phyloP scores from a whole-genome alignment of 2,113 vertebrate genomes.

The Capra hircus region DNA sequence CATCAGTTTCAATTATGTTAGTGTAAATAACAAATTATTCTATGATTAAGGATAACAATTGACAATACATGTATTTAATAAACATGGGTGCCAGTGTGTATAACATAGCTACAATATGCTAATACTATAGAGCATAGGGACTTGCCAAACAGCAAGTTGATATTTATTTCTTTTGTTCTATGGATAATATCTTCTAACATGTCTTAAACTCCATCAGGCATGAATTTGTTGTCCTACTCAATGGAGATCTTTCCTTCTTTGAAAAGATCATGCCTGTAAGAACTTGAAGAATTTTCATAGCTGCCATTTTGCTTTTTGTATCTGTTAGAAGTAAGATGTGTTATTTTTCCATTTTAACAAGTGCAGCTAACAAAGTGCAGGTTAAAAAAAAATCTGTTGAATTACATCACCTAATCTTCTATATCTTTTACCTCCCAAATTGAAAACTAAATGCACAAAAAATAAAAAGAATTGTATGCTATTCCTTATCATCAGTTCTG shows the following conservation, averaged over 20 bases:
- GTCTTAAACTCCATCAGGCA: slow-evolving; percentile 65
- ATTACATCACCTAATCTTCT: slow-evolving; percentile 23
- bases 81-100: slow-evolving; percentile 40
- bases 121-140: slow-evolving; percentile 26
- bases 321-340: slow-evolving; percentile 53
- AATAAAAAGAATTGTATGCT: not conserved
- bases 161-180: not conserved
- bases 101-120: slow-evolving; percentile 55
- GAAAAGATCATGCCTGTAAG: not conserved
- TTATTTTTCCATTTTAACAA: slow-evolving; percentile 23
- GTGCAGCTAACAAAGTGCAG: not conserved
- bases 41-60: slow-evolving; percentile 62
- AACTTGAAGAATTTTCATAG: slow-evolving; percentile 20
- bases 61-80: slow-evolving; percentile 53
- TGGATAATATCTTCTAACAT: slow-evolving; percentile 60
- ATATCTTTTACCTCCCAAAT: not conserved
- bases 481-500: not conserved
- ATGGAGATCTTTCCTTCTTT: slow-evolving; percentile 64
- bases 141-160: slow-evolving; percentile 57
- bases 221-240: slow-evolving; percentile 63
- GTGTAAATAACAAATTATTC: slow-evolving; percentile 70
- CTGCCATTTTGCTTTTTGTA: slow-evolving; percentile 34
- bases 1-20: slow-evolving; percentile 43
- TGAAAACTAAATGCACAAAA: slow-evolving; percentile 8
- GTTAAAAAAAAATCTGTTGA: not conserved